Conservation (phyloP, 2,797 vertebrate species). For the Rhinella marina region DNA sequence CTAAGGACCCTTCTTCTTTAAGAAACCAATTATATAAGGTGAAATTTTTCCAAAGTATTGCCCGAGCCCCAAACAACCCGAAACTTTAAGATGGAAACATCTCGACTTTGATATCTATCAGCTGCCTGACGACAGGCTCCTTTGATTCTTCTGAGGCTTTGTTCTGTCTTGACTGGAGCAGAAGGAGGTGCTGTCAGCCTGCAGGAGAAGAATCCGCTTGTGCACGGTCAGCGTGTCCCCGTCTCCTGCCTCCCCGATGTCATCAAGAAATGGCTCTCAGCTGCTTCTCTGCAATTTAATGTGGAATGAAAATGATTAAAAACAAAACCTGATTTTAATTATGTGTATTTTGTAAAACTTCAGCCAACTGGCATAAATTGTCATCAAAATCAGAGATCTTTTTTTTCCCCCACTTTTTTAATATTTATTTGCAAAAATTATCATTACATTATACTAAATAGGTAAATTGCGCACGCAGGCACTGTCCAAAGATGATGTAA, state of each 20-base stretch:
- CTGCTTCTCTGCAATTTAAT: too few relatives aligned
- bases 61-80: slow-evolving; percentile 1
- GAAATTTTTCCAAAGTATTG: background rate
- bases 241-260: background rate
- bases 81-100: background rate
- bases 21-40: too few relatives aligned
- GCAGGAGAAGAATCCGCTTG: background rate
- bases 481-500: too few relatives aligned
- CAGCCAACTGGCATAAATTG: background rate
- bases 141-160: background rate
- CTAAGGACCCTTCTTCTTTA: too few relatives aligned
- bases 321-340: too few relatives aligned
- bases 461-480: too few relatives aligned
- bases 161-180: slow-evolving; percentile 25
- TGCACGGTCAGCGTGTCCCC: background rate
- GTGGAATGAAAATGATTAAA: too few relatives aligned
- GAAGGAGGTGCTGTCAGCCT: background rate
- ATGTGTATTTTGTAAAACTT: background rate
- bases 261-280: background rate
- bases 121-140: too few relatives aligned
- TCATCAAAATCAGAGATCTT: too few relatives aligned
- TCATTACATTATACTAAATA: too few relatives aligned
- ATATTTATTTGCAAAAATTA: too few relatives aligned
- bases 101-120: background rate
- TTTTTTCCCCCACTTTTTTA: too few relatives aligned